Evolutionary conservation across 2,797 vertebrate species (phyloP), one percentile per base, ranked within the genome.

Genomic region (Chanos chanos): DNA sequence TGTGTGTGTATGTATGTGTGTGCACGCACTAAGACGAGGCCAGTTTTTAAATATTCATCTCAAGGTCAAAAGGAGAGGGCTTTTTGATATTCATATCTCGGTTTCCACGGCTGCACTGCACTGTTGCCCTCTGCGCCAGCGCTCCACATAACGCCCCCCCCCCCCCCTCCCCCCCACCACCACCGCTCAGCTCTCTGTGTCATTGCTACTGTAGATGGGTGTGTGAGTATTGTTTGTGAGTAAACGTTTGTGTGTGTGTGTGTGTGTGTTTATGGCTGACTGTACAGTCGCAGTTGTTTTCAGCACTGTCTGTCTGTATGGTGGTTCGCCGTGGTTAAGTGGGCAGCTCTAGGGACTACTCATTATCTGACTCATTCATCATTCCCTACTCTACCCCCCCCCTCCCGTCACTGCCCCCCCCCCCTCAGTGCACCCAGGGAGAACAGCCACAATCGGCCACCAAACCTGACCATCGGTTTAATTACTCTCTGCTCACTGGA

Each of bases 281-380:
- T 44, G 13, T 16, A 41, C 2, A 3, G 25, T 22, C 6, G 44
- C 27, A 7, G 16, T 55, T 28, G 12, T 43, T 28, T 57, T 45
- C n/a, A n/a, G 22, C 53, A 39, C 61, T 57, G 76, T 77, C 68
- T 76, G 54, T 64, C 72, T 80, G 76, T 66, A 63, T 60, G 49
- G 40, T 76, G 65, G 68, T 78, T 53, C 65, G 70, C 61, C 83
- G 85, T 89, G 89, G 89, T 92, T 93, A 84, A 91, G 86, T 87
- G 89, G 54, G 77, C 73, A 78, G 63, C 79, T 83, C 72, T 60
- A 49, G 77, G 82, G 87, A 92, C 81, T 87, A 87, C 81, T 92
- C 84, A 89, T 91, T 92, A 89, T 87, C 88, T 87, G 87, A 87
- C 87, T 80, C 80, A 88, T 87, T 91, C 92, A 93, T 94, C 89